phyloP scores from a whole-genome alignment of 2,888 invertebrate species.

The Macrosoma leucophasiata region DNA sequence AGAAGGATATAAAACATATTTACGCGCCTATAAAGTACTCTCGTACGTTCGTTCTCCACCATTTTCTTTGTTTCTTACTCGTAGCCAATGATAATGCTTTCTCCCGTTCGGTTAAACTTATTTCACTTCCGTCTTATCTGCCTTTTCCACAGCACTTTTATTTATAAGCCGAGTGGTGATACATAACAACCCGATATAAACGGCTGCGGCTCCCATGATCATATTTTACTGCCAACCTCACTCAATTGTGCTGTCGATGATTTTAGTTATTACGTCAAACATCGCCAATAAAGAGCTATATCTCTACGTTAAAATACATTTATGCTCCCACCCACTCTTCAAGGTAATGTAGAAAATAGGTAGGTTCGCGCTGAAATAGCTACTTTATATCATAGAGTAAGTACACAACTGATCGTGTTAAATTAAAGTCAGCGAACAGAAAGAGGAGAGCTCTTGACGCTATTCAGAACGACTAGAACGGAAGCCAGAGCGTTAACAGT shows the following conservation, averaged over 20 bases:
- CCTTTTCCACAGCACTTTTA: conserved; percentile 68
- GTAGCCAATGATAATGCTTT: conserved; percentile 74
- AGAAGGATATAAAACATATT: conserved; percentile 76
- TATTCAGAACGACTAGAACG: conserved; percentile 48
- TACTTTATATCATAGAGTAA: conserved; percentile 9
- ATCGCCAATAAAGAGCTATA: neutral
- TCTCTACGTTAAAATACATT: too few relatives aligned
- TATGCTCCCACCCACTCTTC: too few relatives aligned
- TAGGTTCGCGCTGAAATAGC: conserved; percentile 5
- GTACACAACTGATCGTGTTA: conserved; percentile 28
- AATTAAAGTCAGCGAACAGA: conserved; percentile 39
- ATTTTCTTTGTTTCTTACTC: conserved; percentile 74
- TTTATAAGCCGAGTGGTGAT: conserved; percentile 66
- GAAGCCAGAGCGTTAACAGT: conserved; percentile 58
- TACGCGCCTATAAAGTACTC: conserved; percentile 77
- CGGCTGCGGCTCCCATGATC: conserved; percentile 51
- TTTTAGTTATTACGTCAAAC: conserved; percentile 27
- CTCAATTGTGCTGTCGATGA: conserved; percentile 38
- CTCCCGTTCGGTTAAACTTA: conserved; percentile 73
- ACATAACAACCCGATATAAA: conserved; percentile 59
- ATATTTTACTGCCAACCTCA: conserved; percentile 50
- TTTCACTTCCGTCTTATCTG: conserved; percentile 71
- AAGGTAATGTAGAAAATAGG: too few relatives aligned
- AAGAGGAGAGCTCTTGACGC: conserved; percentile 41
- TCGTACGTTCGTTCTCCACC: conserved; percentile 72